phyloP scores from a whole-genome alignment of 2,113 vertebrate genomes.

The Gadus chalcogrammus region DNA sequence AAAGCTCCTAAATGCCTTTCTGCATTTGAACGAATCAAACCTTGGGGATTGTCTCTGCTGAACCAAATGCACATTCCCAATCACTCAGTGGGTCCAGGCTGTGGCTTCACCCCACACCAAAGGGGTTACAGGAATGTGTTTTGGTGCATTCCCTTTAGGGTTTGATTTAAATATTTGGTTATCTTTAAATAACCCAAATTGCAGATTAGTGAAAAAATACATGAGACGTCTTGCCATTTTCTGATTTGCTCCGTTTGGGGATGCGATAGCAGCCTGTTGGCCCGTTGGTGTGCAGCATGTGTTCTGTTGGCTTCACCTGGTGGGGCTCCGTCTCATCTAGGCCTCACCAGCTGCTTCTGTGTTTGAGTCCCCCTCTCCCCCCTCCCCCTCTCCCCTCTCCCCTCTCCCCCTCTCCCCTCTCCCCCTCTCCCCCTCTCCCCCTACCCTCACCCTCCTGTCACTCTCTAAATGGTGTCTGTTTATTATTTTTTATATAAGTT shows the following conservation, averaged over 20 bases:
- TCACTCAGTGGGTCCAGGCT: conserved; percentile 7
- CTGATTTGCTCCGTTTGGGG: conserved; percentile 66
- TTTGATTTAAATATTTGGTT: no score
- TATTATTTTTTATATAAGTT: conserved; percentile 63
- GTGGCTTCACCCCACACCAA: conserved; percentile 4
- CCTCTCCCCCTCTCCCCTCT: conserved; percentile 34
- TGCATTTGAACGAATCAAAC: conserved; percentile 33
- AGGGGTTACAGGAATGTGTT: no score
- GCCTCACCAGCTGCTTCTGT: conserved; percentile 65
- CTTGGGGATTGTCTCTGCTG: no score
- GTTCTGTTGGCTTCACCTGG: conserved; percentile 60
- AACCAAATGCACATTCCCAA: no score
- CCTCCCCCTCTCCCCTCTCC: conserved; percentile 38
- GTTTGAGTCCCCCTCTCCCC: conserved; percentile 48
- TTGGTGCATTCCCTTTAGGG: no score
- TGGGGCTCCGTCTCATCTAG: conserved; percentile 66
- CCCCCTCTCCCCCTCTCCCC: conserved; percentile 36
- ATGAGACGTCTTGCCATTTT: conserved; percentile 64
- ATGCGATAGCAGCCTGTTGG: conserved; percentile 66
- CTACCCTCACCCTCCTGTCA: conserved; percentile 40
- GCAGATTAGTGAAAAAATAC: conserved; percentile 87
- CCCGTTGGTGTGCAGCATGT: conserved; percentile 79
- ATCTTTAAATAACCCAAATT: conserved; percentile 6
- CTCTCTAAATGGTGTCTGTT: conserved; percentile 62
- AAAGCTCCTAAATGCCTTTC: conserved; percentile 11